These are phyloP conservation scores for Teinopalpus imperialis DNA, from an alignment of 2,888 invertebrate genomes.

Conservation along the genomic window DNA sequence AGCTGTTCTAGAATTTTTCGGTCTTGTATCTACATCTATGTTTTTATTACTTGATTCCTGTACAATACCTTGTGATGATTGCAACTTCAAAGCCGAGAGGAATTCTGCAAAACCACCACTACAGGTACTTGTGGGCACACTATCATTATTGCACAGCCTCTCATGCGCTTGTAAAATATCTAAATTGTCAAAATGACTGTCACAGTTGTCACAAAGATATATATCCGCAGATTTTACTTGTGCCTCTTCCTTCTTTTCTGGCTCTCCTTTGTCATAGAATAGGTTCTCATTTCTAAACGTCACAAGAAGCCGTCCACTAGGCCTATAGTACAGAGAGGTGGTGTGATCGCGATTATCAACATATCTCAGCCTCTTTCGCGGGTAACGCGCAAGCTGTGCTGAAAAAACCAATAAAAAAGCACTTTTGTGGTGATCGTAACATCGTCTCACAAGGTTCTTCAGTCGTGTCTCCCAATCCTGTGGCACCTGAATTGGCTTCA, in stretches of 20 bases:
- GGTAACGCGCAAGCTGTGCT: slow-evolving; percentile 85
- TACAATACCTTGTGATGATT: slow-evolving; percentile 41
- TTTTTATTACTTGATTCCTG: slow-evolving; percentile 32
- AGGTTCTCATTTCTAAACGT: slow-evolving; percentile 90
- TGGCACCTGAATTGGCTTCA: slow-evolving; percentile 69
- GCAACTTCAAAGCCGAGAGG: slow-evolving; percentile 62
- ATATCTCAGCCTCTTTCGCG: slow-evolving; percentile 84
- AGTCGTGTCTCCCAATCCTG: slow-evolving; percentile 83
- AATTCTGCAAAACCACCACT: slow-evolving; percentile 61
- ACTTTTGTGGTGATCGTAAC: slow-evolving; percentile 88
- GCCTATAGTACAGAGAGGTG: slow-evolving; percentile 86
- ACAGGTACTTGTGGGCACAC: slow-evolving; percentile 43
- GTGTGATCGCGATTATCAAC: slow-evolving; percentile 88
- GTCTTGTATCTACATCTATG: slow-evolving; percentile 41
- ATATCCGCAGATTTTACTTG: slow-evolving; percentile 85
- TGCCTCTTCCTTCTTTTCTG: slow-evolving; percentile 64
- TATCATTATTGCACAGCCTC: slow-evolving; percentile 68
- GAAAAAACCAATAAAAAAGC: slow-evolving; percentile 87
- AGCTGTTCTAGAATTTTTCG: slow-evolving; percentile 55
- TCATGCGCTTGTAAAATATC: slow-evolving; percentile 65
- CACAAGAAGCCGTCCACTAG: slow-evolving; percentile 84
- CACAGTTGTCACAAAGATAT: slow-evolving; percentile 88
- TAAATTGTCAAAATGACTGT: slow-evolving; percentile 85
- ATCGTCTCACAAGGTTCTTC: slow-evolving; percentile 84
- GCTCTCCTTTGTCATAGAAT: slow-evolving; percentile 65